Conservation (phyloP, 2,797 vertebrate genomes). For the Sparidentex hasta region DNA sequence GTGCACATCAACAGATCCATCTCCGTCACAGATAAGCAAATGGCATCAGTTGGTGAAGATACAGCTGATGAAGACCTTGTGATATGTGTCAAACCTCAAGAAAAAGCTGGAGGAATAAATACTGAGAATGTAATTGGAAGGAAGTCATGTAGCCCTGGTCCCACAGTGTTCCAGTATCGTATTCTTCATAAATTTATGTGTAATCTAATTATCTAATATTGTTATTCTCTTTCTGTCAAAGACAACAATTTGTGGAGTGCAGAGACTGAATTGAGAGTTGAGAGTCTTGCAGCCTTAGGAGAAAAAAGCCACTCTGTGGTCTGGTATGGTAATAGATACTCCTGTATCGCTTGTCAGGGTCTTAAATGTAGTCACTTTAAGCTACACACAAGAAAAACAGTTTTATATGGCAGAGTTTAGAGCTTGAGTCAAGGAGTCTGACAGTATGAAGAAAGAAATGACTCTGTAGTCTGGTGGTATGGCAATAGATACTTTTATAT, state of each 20-base stretch:
- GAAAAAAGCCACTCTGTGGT: too few species aligned
- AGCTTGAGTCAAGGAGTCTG: too few species aligned
- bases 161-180: not conserved
- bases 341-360: not conserved
- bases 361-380: too few species aligned
- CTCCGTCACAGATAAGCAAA: not conserved
- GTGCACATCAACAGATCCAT: not conserved
- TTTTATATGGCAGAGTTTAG: not conserved
- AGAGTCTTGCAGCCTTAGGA: too few species aligned
- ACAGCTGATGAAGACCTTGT: not conserved
- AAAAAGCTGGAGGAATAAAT: not conserved
- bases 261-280: too few species aligned
- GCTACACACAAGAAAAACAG: not conserved
- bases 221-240: not conserved
- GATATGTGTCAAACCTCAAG: not conserved
- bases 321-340: too few species aligned
- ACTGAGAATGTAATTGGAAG: not conserved
- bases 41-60: not conserved
- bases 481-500: too few species aligned
- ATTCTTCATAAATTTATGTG: not conserved
- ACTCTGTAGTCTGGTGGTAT: too few species aligned
- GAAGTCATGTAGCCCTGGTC: too few species aligned
- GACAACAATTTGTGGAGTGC: too few species aligned
- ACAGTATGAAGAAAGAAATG: too few species aligned
- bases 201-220: not conserved